These are phyloP conservation scores for Drosophila anomelani DNA, from an alignment of 2,888 invertebrate genomes.

Conservation along the genomic window DNA sequence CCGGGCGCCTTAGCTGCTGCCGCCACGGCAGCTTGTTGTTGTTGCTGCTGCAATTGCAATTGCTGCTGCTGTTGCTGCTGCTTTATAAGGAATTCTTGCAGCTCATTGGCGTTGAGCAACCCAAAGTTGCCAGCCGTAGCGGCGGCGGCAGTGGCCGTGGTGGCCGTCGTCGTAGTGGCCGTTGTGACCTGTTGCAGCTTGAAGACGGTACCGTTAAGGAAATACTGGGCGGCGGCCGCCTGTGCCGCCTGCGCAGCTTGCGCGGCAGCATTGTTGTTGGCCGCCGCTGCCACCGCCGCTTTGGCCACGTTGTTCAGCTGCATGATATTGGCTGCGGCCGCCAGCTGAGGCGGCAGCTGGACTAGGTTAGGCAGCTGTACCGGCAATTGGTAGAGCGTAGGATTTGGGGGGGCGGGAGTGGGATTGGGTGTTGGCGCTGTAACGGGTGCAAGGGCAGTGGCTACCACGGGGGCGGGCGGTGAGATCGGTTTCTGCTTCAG, in stretches of 20 bases:
- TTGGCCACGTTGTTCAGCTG: slow-evolving; percentile 80
- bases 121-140: slow-evolving; percentile 76
- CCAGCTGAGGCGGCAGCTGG: slow-evolving; percentile 87
- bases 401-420: slow-evolving; percentile 54
- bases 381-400: slow-evolving; percentile 86
- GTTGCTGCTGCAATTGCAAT: slow-evolving; percentile 50
- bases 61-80: slow-evolving; percentile 67
- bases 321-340: slow-evolving; percentile 85
- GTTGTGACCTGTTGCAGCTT: slow-evolving; percentile 83
- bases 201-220: slow-evolving; percentile 84
- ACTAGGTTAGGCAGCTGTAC: slow-evolving; percentile 88
- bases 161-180: slow-evolving; percentile 81
- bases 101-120: slow-evolving; percentile 72
- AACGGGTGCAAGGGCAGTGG: slow-evolving; percentile 18
- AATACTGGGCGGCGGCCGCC: slow-evolving; percentile 83
- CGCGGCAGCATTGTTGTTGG: slow-evolving; percentile 67
- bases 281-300: slow-evolving; percentile 80
- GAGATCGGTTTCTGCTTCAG: slow-evolving; percentile 42
- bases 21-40: slow-evolving; percentile 54
- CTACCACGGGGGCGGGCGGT: slow-evolving; percentile 26
- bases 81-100: slow-evolving; percentile 78
- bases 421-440: slow-evolving; percentile 29
- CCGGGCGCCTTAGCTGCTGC: slow-evolving; percentile 56
- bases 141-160: slow-evolving; percentile 77
- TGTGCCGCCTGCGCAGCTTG: slow-evolving; percentile 76